A percentile compares a stretch with the other conserved stretches of the same genome.
phyloP scores from a whole-genome alignment of 2,888 invertebrate species.

The Epiperipatus broadwayi region DNA sequence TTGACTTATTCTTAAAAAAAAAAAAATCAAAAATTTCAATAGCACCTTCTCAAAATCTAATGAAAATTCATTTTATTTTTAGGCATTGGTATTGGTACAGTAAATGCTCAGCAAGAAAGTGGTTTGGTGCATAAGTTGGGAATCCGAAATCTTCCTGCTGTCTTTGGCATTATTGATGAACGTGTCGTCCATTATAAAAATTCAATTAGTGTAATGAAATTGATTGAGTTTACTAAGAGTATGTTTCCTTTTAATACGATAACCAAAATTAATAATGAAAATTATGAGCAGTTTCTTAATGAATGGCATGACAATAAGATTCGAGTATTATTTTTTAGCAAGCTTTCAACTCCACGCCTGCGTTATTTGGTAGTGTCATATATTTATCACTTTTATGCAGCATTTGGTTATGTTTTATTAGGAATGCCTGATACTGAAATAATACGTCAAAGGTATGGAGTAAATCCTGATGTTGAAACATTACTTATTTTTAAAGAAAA shows the following conservation, averaged over 20 bases:
- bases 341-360: constrained; percentile 48
- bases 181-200: constrained; percentile 65
- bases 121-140: constrained; percentile 55
- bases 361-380: constrained; percentile 72
- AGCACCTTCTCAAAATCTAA: not conserved
- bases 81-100: constrained; percentile 34
- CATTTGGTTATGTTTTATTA: constrained; percentile 59
- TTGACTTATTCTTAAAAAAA: no score
- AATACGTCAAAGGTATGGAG: constrained; percentile 47
- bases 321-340: constrained; percentile 57
- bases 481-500: constrained; percentile 72
- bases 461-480: constrained; percentile 51
- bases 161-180: constrained; percentile 63
- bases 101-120: constrained; percentile 65
- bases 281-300: constrained; percentile 53
- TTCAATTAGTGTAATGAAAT: constrained; percentile 51
- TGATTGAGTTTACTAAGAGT: constrained; percentile 54
- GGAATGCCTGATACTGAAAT: constrained; percentile 40
- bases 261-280: constrained; percentile 44
- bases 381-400: constrained; percentile 60
- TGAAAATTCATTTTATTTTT: no score
- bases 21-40: not conserved
- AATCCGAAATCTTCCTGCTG: constrained; percentile 56
- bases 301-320: constrained; percentile 80
- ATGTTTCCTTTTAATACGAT: constrained; percentile 67